Conservation (phyloP, 2,113 vertebrate genomes). For the Gasterosteus aculeatus region DNA sequence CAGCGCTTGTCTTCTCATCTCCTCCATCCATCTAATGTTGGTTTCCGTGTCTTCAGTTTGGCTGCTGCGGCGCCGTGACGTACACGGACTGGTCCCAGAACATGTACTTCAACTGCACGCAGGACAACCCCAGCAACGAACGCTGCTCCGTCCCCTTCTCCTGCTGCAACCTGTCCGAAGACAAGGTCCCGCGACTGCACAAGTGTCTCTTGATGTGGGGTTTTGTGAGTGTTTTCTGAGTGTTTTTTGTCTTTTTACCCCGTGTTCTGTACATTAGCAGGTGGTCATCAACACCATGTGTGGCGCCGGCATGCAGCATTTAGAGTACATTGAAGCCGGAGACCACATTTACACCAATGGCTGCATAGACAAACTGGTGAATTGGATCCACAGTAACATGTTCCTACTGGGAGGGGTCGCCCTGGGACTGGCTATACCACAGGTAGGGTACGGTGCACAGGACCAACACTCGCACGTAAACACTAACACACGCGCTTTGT, state of each 20-base stretch:
- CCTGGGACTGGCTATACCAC: slow-evolving; percentile 90
- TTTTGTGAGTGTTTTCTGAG: background rate
- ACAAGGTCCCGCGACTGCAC: slow-evolving; percentile 72
- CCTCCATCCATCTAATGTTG: background rate
- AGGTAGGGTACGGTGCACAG: slow-evolving; percentile 75
- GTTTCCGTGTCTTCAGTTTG: slow-evolving; percentile 79
- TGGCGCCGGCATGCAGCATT: slow-evolving; percentile 86
- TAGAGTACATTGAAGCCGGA: slow-evolving; percentile 78
- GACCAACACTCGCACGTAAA: background rate
- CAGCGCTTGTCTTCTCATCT: background rate
- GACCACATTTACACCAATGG: slow-evolving; percentile 88
- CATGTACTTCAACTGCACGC: slow-evolving; percentile 90
- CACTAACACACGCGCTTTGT: background rate
- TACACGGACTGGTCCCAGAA: slow-evolving; percentile 92
- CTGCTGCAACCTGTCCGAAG: slow-evolving; percentile 81
- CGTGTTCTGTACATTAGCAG: slow-evolving; percentile 59
- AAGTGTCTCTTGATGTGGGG: too few relatives aligned
- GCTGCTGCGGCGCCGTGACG: slow-evolving; percentile 87
- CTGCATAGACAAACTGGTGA: slow-evolving; percentile 93
- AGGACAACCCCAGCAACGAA: slow-evolving; percentile 85
- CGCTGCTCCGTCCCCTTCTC: slow-evolving; percentile 94
- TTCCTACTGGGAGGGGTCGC: slow-evolving; percentile 90
- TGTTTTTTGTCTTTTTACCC: background rate
- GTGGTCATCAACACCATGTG: slow-evolving; percentile 95
- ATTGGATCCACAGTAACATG: slow-evolving; percentile 94